Evolutionary conservation across 2,113 vertebrate species (phyloP).

Genomic region (Cyprinodon brontotheroides): DNA sequence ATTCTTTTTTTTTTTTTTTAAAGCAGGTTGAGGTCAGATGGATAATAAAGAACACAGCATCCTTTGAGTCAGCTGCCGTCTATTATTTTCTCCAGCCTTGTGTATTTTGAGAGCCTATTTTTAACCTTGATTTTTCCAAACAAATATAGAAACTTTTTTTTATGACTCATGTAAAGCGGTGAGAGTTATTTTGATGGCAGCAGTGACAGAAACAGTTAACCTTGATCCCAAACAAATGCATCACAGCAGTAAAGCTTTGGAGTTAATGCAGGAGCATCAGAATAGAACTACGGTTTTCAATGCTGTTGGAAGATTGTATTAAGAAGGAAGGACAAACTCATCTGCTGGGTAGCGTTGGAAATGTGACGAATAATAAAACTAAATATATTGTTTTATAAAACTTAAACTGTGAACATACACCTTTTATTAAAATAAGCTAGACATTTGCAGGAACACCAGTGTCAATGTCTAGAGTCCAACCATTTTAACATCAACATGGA

Average conservation of each 20-base stretch:
- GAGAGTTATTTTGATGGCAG: neutral
- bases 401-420: neutral
- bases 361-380: constrained; percentile 1
- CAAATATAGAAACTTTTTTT: neutral
- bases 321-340: constrained; percentile 3
- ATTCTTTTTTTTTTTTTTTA: neutral
- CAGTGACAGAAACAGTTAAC: constrained; percentile 8
- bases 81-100: neutral
- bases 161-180: neutral
- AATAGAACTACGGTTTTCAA: neutral
- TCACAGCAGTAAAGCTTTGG: constrained; percentile 5
- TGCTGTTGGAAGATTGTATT: neutral
- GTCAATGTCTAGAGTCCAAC: too few relatives aligned
- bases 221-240: constrained; percentile 3
- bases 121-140: neutral
- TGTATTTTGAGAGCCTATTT: neutral
- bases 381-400: neutral
- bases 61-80: neutral
- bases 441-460: neutral
- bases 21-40: neutral
- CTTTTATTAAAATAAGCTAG: neutral
- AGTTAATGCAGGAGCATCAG: constrained; percentile 1
- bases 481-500: too few relatives aligned
- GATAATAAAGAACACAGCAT: neutral
- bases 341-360: neutral